Evolutionary conservation across 2,888 invertebrate species (phyloP).

Genomic region (Philereme transversata): DNA sequence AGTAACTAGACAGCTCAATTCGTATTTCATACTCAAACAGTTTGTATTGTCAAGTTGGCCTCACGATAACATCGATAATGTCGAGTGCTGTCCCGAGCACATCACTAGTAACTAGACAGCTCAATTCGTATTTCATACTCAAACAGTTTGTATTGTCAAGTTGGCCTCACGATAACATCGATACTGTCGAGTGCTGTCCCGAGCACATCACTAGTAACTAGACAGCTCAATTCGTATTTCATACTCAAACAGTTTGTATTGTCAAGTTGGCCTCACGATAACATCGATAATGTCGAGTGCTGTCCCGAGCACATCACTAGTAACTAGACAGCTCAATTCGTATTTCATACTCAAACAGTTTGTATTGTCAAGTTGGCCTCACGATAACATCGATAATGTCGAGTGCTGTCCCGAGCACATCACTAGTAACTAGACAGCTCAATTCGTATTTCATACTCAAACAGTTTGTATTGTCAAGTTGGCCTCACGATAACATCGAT

Average conservation of each 20-base stretch:
- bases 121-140: too few relatives aligned
- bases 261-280: not conserved
- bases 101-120: not conserved
- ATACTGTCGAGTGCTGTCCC: not conserved
- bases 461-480: not conserved
- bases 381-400: not conserved
- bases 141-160: not conserved
- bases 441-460: too few relatives aligned
- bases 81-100: not conserved
- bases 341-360: not conserved
- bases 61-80: not conserved
- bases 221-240: too few relatives aligned
- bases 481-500: not conserved
- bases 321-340: not conserved
- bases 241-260: not conserved
- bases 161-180: not conserved
- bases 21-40: not conserved
- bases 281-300: not conserved
- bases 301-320: not conserved
- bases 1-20: not conserved
- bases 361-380: not conserved
- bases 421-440: not conserved
- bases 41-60: not conserved
- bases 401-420: not conserved
- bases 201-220: not conserved